A percentile compares a stretch with the other conserved stretches of the same genome.
Evolutionary conservation across 1,140 invertebrate species (phyloP).

Genomic region (Aphis gossypii): DNA sequence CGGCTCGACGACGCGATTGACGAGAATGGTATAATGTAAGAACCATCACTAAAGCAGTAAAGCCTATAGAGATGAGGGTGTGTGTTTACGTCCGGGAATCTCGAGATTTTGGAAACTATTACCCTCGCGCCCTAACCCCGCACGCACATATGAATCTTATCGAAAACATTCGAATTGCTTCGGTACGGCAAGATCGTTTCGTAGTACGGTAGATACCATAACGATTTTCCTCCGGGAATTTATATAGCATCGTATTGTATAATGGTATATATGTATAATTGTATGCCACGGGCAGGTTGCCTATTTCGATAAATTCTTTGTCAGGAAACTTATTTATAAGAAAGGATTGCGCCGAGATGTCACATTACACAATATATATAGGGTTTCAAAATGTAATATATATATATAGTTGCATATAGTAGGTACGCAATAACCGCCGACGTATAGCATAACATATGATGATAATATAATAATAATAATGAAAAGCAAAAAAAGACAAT

Average conservation of each 20-base stretch:
- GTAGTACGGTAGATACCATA: not conserved
- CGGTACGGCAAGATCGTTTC: not conserved
- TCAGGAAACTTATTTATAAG: not conserved
- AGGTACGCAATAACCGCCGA: not conserved
- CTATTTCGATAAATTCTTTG: not conserved
- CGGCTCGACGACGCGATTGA: not conserved
- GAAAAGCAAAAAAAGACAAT: slow-evolving; percentile 12
- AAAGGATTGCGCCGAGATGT: not conserved
- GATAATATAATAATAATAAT: not conserved
- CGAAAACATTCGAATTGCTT: not conserved
- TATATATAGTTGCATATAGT: not conserved
- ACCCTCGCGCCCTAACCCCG: not conserved
- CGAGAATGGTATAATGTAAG: not conserved
- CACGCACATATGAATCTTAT: not conserved
- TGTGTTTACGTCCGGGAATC: not conserved
- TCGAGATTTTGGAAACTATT: not conserved
- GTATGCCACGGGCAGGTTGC: not conserved
- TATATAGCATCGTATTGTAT: not conserved
- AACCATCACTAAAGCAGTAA: not conserved
- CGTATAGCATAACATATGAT: not conserved
- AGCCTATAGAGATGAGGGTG: not conserved
- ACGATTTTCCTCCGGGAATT: not conserved
- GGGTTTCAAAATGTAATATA: not conserved
- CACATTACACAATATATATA: not conserved
- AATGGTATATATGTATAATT: not conserved